A percentile compares a stretch with the other conserved stretches of the same genome.
These are phyloP conservation scores for Limosa lapponica DNA, from an alignment of 2,797 vertebrate species.

Conservation along the genomic window DNA sequence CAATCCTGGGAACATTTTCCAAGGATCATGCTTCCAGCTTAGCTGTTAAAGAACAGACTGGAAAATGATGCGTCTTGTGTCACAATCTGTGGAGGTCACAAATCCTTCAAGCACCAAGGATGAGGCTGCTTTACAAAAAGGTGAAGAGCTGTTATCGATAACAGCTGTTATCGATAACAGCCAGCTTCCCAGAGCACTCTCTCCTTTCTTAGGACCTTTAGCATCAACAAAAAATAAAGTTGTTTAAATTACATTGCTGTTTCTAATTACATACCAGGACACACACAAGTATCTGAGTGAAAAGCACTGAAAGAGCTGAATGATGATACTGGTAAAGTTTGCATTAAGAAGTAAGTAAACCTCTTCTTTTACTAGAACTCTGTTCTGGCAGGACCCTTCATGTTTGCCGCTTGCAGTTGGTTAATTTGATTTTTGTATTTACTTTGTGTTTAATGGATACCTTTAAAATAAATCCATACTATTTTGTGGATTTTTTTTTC, in stretches of 20 bases:
- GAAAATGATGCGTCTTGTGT: neutral
- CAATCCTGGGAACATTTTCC: neutral
- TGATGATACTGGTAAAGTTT: neutral
- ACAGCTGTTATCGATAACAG: neutral
- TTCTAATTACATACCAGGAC: accelerated
- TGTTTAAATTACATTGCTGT: neutral
- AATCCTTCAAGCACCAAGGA: neutral
- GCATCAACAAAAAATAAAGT: neutral
- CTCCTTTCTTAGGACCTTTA: neutral
- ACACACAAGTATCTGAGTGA: neutral
- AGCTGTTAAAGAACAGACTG: neutral
- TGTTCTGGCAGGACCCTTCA: neutral
- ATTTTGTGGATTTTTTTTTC: neutral
- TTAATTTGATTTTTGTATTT: neutral
- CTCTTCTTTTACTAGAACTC: neutral
- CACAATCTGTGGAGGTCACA: neutral
- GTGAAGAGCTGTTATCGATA: neutral
- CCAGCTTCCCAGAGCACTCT: neutral
- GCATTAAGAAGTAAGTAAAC: neutral
- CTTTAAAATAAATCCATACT: neutral
- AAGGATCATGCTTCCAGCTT: neutral
- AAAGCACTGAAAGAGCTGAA: neutral
- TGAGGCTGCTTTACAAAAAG: neutral
- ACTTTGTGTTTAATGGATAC: neutral
- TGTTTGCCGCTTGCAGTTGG: neutral